These are phyloP conservation scores for Galerucella calmariensis DNA, from an alignment of 2,888 invertebrate species.

Conservation along the genomic window DNA sequence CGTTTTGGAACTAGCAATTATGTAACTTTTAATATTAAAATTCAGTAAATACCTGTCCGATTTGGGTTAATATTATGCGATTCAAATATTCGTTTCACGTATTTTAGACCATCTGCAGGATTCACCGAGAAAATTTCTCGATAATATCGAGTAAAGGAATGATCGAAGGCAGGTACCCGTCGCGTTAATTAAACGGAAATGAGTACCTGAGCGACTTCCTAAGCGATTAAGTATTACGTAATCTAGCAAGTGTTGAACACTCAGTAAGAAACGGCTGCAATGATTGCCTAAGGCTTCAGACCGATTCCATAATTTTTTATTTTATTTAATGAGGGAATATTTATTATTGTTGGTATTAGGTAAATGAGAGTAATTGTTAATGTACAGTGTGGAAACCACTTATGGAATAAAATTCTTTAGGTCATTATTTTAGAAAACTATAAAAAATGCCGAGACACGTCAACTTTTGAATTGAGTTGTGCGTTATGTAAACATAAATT, in stretches of 20 bases:
- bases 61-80: constrained; percentile 20
- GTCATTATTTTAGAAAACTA: no score
- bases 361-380: constrained; percentile 1
- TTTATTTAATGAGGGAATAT: constrained; percentile 28
- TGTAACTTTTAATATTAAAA: no score
- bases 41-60: neutral
- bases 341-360: neutral
- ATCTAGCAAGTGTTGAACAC: constrained; percentile 34
- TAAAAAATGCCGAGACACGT: no score
- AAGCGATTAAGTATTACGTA: constrained; percentile 43
- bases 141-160: constrained; percentile 44
- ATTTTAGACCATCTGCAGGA: constrained; percentile 41
- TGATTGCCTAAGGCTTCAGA: constrained; percentile 35
- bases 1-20: no score
- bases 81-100: constrained; percentile 9
- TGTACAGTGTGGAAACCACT: neutral
- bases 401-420: no score
- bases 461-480: no score
- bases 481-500: no score
- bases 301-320: constrained; percentile 19
- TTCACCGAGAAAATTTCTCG: constrained; percentile 38
- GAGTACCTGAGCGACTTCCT: constrained; percentile 45
- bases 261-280: constrained; percentile 38
- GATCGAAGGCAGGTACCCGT: constrained; percentile 40
- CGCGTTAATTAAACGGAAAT: constrained; percentile 46